Evolutionary conservation across 2,888 invertebrate genomes (phyloP).

Genomic region (Cheilosia vernalis): DNA sequence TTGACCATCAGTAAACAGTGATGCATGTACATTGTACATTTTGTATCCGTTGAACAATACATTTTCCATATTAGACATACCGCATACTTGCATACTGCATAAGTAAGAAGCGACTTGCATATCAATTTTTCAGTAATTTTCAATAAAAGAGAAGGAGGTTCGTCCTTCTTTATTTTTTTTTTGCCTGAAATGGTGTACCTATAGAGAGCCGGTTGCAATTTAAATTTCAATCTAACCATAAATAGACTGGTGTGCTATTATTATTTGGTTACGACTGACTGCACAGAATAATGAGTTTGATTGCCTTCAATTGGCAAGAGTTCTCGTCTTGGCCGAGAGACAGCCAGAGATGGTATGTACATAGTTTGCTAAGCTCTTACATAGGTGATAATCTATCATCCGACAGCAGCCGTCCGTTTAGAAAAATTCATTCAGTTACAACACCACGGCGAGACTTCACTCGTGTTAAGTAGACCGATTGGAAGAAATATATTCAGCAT

Average conservation of each 20-base stretch:
- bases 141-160: conserved; percentile 35
- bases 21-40: conserved; percentile 21
- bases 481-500: not conserved
- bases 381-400: conserved; percentile 13
- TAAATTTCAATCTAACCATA: conserved; percentile 47
- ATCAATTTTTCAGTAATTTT: conserved; percentile 40
- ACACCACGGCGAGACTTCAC: not conserved
- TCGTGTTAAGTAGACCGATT: conserved; percentile 40
- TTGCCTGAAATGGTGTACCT: not conserved
- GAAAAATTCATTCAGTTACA: not conserved
- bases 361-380: not conserved
- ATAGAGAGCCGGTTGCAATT: conserved; percentile 33
- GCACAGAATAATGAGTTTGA: conserved; percentile 34
- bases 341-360: not conserved
- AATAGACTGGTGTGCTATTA: conserved; percentile 36
- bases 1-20: conserved; percentile 40
- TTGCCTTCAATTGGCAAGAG: conserved; percentile 33
- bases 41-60: conserved; percentile 49
- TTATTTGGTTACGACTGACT: conserved; percentile 43
- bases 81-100: not conserved
- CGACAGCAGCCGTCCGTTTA: not conserved
- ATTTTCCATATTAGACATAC: conserved; percentile 44
- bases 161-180: conserved; percentile 10
- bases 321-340: not conserved
- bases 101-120: conserved; percentile 52